Conservation (phyloP, 2,797 vertebrate genomes). For the Florisuga fusca region DNA sequence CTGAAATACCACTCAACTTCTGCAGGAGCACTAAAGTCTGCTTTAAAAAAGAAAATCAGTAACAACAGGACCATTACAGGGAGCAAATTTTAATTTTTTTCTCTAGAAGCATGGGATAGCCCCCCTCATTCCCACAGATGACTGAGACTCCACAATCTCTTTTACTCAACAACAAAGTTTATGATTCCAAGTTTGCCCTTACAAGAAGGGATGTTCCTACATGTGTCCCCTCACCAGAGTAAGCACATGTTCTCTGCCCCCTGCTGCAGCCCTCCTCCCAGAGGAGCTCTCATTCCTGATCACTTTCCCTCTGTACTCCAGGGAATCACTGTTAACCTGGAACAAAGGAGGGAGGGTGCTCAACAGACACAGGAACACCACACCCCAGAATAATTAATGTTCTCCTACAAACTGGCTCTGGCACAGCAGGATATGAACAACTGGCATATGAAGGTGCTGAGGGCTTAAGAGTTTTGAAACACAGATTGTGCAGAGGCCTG, state of each 20-base stretch:
- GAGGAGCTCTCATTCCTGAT: background rate
- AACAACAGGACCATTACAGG: background rate
- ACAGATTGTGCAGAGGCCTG: background rate
- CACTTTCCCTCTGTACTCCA: background rate
- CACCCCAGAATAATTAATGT: background rate
- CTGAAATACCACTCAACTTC: background rate
- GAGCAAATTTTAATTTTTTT: background rate
- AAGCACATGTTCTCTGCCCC: background rate
- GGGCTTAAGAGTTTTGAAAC: background rate
- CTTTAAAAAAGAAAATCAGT: background rate
- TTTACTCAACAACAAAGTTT: background rate
- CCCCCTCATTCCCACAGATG: fast-evolving
- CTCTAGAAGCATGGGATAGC: background rate
- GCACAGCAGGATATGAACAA: background rate
- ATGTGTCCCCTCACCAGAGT: fast-evolving
- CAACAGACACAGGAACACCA: background rate
- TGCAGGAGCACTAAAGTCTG: background rate
- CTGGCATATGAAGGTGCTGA: background rate
- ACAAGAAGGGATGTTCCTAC: background rate
- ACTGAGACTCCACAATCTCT: background rate
- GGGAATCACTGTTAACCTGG: background rate
- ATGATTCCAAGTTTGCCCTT: background rate
- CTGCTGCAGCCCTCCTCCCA: background rate
- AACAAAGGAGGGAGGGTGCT: background rate
- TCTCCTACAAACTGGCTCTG: background rate